Conservation (phyloP, 2,113 vertebrate species). For the Halichoerus grypus region DNA sequence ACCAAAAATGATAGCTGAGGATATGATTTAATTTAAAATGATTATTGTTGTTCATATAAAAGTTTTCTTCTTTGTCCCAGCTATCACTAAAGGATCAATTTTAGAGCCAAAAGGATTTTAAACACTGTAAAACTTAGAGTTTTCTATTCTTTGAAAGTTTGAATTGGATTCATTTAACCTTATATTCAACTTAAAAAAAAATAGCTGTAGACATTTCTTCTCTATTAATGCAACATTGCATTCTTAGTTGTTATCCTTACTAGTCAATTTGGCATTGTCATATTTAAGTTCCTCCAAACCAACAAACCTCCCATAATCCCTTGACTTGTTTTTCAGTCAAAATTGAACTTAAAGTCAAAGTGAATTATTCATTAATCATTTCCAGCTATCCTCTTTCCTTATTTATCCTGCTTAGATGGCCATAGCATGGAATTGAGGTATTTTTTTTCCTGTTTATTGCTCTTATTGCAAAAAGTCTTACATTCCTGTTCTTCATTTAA, state of each 20-base stretch:
- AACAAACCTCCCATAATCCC: not conserved
- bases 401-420: not conserved
- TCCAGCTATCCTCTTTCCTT: not conserved
- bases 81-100: not conserved
- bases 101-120: not conserved
- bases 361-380: constrained; percentile 40
- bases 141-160: constrained; percentile 40
- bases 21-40: not conserved
- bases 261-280: constrained; percentile 24
- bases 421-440: not conserved
- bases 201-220: not conserved
- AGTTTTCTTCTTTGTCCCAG: not conserved
- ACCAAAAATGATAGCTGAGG: not conserved
- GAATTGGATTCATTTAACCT: constrained; percentile 37
- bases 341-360: constrained; percentile 51
- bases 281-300: constrained; percentile 56
- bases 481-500: constrained; percentile 13
- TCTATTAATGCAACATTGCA: not conserved
- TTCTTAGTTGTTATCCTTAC: constrained; percentile 44
- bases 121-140: not conserved
- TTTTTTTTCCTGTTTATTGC: not conserved
- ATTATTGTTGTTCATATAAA: not conserved
- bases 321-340: constrained; percentile 61
- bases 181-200: constrained; percentile 59
- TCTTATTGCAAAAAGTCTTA: constrained; percentile 20